phyloP scores from a whole-genome alignment of 92 coral and sea anemone species.

The Paramuricea clavata region DNA sequence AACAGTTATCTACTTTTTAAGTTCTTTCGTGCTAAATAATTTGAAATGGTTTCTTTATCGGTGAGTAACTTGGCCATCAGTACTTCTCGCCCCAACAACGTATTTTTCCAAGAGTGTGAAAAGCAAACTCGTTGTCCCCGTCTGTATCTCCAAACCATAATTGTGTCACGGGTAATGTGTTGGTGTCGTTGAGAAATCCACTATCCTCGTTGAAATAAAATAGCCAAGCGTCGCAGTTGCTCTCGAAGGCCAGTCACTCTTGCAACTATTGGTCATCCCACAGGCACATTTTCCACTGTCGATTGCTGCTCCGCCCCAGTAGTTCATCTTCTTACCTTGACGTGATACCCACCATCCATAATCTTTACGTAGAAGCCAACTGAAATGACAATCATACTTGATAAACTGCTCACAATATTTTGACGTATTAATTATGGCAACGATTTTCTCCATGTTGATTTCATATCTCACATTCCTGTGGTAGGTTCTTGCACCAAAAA shows the following conservation, averaged over 20 bases:
- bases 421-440: background rate
- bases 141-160: slow-evolving; percentile 72
- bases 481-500: slow-evolving; percentile 25
- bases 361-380: background rate
- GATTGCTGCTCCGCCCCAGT: no score
- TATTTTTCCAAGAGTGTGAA: slow-evolving; percentile 78
- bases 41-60: no score
- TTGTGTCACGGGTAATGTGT: slow-evolving; percentile 72
- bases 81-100: slow-evolving; percentile 87
- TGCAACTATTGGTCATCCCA: slow-evolving; percentile 56
- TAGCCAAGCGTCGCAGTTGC: slow-evolving; percentile 39
- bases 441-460: background rate
- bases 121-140: slow-evolving; percentile 55
- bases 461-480: background rate
- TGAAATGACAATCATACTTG: slow-evolving; percentile 37
- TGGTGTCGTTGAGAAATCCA: slow-evolving; percentile 74
- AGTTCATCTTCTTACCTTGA: slow-evolving; percentile 51
- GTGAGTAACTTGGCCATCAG: no score
- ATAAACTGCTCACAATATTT: slow-evolving; percentile 52
- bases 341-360: slow-evolving; percentile 74
- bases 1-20: no score
- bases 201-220: slow-evolving; percentile 67
- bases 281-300: no score
- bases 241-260: slow-evolving; percentile 61
- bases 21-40: no score